Evolutionary conservation across 2,888 invertebrate species (phyloP).

Genomic region (Athalia cordata): DNA sequence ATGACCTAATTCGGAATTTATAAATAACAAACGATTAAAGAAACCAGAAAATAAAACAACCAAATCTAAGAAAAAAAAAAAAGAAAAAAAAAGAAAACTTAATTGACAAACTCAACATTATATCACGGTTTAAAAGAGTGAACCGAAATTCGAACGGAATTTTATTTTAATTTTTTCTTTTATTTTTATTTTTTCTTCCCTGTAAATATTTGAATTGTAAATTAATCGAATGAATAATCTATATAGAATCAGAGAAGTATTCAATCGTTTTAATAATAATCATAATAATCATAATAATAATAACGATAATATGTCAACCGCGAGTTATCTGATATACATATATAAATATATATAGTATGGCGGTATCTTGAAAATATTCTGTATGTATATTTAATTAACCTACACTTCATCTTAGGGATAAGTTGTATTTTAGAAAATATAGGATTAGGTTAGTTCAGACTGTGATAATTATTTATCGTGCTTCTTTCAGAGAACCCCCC

Average conservation of each 20-base stretch:
- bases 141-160: constrained; percentile 24
- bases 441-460: constrained; percentile 68
- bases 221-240: constrained; percentile 19
- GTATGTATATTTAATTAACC: constrained; percentile 13
- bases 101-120: background rate
- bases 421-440: constrained; percentile 48
- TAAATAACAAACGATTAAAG: too few relatives aligned
- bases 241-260: constrained; percentile 19
- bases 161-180: background rate
- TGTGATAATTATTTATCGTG: constrained; percentile 71
- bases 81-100: constrained; percentile 1
- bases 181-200: background rate
- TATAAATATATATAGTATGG: background rate
- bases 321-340: too few relatives aligned
- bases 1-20: too few relatives aligned
- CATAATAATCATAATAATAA: too few relatives aligned
- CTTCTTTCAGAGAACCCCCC: constrained; percentile 56
- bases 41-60: too few relatives aligned
- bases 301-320: background rate
- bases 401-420: constrained; percentile 40
- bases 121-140: background rate
- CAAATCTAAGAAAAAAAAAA: background rate
- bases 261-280: constrained; percentile 15
- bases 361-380: constrained; percentile 2
- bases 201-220: constrained; percentile 41